These are phyloP conservation scores for Catocala nupta DNA, from an alignment of 2,888 invertebrate species.

Conservation along the genomic window DNA sequence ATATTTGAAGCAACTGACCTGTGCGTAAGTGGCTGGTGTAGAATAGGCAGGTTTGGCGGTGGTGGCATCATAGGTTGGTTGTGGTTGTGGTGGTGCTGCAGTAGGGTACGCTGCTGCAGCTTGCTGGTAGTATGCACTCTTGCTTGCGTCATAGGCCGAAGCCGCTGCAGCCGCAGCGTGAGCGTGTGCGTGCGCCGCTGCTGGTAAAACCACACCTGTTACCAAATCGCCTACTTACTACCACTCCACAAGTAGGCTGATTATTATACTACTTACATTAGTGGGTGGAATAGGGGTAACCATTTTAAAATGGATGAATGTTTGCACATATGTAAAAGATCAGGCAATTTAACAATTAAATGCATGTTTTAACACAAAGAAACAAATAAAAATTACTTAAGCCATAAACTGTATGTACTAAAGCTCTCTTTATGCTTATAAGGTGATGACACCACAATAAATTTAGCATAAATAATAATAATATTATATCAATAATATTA, in stretches of 20 bases:
- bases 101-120: conserved; percentile 90
- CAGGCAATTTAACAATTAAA: neutral
- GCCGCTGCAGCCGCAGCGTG: conserved; percentile 85
- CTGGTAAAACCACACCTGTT: conserved; percentile 53
- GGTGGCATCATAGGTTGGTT: conserved; percentile 86
- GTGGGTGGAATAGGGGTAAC: too few relatives aligned
- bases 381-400: too few relatives aligned
- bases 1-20: conserved; percentile 67
- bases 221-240: conserved; percentile 31
- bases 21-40: conserved; percentile 90
- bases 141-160: conserved; percentile 93
- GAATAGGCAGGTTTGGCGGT: conserved; percentile 91
- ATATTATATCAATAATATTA: too few relatives aligned
- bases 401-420: too few relatives aligned
- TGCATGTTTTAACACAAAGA: too few relatives aligned
- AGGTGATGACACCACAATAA: too few relatives aligned
- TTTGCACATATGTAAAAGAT: neutral
- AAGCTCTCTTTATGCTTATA: too few relatives aligned
- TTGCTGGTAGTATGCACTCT: conserved; percentile 94
- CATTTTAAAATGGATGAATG: too few relatives aligned
- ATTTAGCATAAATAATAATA: too few relatives aligned
- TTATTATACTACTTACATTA: neutral
- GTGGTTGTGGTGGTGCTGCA: conserved; percentile 87
- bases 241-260: conserved; percentile 6
- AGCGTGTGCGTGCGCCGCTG: conserved; percentile 81